phyloP scores from a whole-genome alignment of 2,797 vertebrate genomes.

The Eulemur coronatus region DNA sequence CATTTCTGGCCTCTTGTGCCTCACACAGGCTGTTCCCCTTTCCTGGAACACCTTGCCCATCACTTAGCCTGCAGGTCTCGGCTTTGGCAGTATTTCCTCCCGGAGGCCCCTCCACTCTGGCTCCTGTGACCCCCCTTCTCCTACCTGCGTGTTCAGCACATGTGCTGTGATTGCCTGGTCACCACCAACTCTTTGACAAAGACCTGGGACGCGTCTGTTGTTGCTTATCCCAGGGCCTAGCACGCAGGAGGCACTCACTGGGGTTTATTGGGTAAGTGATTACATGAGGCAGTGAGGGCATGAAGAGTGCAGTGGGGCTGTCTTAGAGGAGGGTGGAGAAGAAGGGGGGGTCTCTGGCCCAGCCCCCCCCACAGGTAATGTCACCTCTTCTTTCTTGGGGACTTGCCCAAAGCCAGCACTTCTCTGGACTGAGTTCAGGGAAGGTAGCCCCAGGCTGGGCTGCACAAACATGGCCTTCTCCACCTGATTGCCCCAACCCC shows the following conservation, averaged over 20 bases:
- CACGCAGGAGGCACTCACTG: neutral
- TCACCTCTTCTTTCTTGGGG: neutral
- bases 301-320: neutral
- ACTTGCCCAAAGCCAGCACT: constrained; percentile 31
- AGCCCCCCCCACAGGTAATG: neutral
- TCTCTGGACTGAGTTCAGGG: neutral
- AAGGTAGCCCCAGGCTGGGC: neutral
- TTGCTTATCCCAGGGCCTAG: neutral
- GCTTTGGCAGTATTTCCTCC: neutral
- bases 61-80: neutral
- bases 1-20: neutral
- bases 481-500: neutral
- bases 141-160: neutral
- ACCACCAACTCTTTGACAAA: neutral
- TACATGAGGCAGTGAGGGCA: neutral
- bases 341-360: neutral
- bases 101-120: neutral
- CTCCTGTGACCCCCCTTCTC: neutral
- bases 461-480: neutral
- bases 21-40: neutral
- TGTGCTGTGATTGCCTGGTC: neutral
- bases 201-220: neutral
- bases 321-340: neutral
- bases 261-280: neutral
- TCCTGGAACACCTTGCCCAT: neutral